Evolutionary conservation across 2,113 vertebrate genomes (phyloP), one percentile per base, ranked within the genome.

Genomic region (Axis porcinus): DNA sequence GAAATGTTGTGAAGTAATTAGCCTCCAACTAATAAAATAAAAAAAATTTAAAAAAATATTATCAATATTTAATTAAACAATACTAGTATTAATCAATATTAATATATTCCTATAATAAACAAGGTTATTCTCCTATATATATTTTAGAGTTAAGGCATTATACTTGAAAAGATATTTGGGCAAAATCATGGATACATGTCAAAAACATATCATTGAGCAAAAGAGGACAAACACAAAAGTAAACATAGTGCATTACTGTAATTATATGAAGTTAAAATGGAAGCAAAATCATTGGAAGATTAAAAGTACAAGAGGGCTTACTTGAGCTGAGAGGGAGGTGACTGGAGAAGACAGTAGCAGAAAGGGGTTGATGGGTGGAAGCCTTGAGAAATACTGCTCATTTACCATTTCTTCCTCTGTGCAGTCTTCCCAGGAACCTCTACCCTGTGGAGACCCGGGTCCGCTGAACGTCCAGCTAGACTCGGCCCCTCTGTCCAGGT

Each of bases 381-480:
- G 17, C 16, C 17, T 30, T 19, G 23, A 30, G 28, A 36, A 21
- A 27, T 2, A 1, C 10, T 27, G 17, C 6, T n/a, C 21, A 13
- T 30, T 62, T 55, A 25, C 15, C 52, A 0, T 12, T 7, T 62
- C 84, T 33, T 27, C 27, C 12, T 17, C 27, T 28, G 11, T 28
- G 7, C 50, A 30, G 9, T 27, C 4, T n/a, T 50, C 79, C 28
- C 6, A 12, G 0, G 4, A 43, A 25, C 10, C 54, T 4, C 3
- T 12, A 25, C 74, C 58, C 6, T 3, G 0, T 0, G 7, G 0
- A 36, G 9, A 15, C 1, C 21, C 13, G 6, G 6, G 36, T 43
- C 70, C 11, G 36, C 36, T 9, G 3, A 47, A 16, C 1, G 4
- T 21, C 17, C 36, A 30, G 36, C 30, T 11, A 33, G 9, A 62